A percentile compares a stretch with the other conserved stretches of the same genome.
phyloP scores from a whole-genome alignment of 2,888 invertebrate genomes.

The Matsumyia berberina region DNA sequence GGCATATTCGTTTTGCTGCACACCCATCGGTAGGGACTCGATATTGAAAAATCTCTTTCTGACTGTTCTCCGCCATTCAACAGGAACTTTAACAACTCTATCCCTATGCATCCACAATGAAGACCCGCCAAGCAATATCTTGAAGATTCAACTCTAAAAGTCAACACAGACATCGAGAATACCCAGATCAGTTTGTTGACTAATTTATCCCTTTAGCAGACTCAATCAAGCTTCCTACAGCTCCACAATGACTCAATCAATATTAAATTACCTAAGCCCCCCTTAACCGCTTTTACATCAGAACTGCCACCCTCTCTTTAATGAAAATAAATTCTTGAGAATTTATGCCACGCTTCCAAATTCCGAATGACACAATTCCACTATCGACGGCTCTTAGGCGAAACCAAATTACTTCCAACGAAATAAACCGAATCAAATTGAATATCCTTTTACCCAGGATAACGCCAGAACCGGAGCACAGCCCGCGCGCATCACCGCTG shows the following conservation, averaged over 20 bases:
- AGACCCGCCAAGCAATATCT: no score
- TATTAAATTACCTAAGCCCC: constrained; percentile 12
- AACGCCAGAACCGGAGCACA: constrained; percentile 22
- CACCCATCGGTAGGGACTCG: no score
- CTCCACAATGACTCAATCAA: constrained; percentile 15
- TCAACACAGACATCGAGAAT: background rate
- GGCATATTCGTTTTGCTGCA: no score
- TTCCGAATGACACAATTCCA: constrained; percentile 40
- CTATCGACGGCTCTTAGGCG: constrained; percentile 39
- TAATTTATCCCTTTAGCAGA: background rate
- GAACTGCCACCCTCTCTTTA: constrained; percentile 27
- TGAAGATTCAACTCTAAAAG: no score
- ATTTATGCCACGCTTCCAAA: constrained; percentile 55
- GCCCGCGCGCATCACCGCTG: constrained; percentile 8
- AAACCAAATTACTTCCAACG: constrained; percentile 71
- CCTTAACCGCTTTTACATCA: background rate
- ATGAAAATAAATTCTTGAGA: constrained; percentile 61
- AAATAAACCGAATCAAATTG: constrained; percentile 74
- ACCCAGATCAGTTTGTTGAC: background rate
- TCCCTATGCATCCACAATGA: no score
- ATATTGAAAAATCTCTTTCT: no score
- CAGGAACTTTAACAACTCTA: no score
- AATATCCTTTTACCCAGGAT: constrained; percentile 68
- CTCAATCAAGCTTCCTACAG: background rate
- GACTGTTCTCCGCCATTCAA: no score